These are phyloP conservation scores for Nineta flava DNA, from an alignment of 2,888 invertebrate species.

Conservation along the genomic window DNA sequence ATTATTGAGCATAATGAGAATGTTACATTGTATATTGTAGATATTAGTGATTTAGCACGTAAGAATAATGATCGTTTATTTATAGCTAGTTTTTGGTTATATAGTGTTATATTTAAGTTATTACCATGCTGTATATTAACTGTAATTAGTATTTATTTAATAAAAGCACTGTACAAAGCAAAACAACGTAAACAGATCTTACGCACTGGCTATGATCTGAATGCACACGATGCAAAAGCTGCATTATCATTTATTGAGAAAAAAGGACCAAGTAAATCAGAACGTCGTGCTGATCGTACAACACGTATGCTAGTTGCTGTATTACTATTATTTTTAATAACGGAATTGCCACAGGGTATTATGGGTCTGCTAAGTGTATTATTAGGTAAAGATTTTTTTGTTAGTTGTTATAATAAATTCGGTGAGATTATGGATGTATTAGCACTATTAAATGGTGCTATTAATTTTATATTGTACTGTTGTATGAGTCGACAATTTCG, in stretches of 20 bases:
- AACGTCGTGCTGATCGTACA: slow-evolving; percentile 68
- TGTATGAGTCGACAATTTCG: slow-evolving; percentile 89
- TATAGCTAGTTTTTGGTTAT: slow-evolving; percentile 62
- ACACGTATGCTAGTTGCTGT: slow-evolving; percentile 82
- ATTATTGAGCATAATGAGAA: slow-evolving; percentile 38
- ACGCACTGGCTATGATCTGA: slow-evolving; percentile 19
- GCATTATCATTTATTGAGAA: slow-evolving; percentile 17
- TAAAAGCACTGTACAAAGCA: slow-evolving; percentile 56
- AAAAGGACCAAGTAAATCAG: slow-evolving; percentile 39
- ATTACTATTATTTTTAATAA: slow-evolving; percentile 67
- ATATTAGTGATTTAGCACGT: slow-evolving; percentile 27
- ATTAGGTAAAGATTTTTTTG: slow-evolving; percentile 53
- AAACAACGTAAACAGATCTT: slow-evolving; percentile 57
- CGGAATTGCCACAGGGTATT: slow-evolving; percentile 63
- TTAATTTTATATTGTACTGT: slow-evolving; percentile 88
- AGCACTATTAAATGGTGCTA: slow-evolving; percentile 78
- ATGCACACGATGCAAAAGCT: slow-evolving; percentile 13
- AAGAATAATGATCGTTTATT: slow-evolving; percentile 25
- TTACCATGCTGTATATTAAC: slow-evolving; percentile 66
- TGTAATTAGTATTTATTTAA: slow-evolving; percentile 52
- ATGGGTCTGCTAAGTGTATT: slow-evolving; percentile 45
- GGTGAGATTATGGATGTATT: slow-evolving; percentile 82
- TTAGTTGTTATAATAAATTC: slow-evolving; percentile 60
- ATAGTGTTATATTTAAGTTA: slow-evolving; percentile 64
- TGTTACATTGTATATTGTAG: slow-evolving; percentile 38